Evolutionary conservation across 2,113 vertebrate genomes (phyloP), one percentile per base, ranked within the genome.

Genomic region (Dryoscopus gambensis): DNA sequence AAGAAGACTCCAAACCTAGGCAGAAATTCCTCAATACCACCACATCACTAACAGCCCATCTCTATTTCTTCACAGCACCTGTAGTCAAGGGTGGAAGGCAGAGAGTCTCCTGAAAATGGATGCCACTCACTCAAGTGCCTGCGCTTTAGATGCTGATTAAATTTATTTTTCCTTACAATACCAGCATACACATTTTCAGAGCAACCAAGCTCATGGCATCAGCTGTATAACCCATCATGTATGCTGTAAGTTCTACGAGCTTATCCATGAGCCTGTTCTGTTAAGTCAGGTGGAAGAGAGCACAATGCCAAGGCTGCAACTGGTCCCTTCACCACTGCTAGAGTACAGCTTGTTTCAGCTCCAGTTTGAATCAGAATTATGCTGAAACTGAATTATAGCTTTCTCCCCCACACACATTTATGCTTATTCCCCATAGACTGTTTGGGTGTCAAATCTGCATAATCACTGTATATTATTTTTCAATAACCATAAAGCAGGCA

Each of bases 381-480:
- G 55, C 79, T 86, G 82, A 86, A 95, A 77, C 67, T 95, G 92
- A 95, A 78, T 96, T 94, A 96, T 57, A 60, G 88, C 83, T 52
- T 92, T 90, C 76, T 95, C 85, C 68, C 63, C 7, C 55, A 71
- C 37, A 65, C 59, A 55, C 79, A 68, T 84, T 93, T 88, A 77
- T 75, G 83, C 39, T 56, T 86, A 94, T 94, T 96, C 94, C 87
- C 94, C 68, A 70, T 2, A 84, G 95, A 93, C 95, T 84, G 85
- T 88, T 92, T 94, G 79, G 95, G 93, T 96, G 92, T 90, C 92
- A 94, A 92, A 96, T 94, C 93, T 96, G 90, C 95, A 96, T 96
- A 96, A 97, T 95, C 85, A 81, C 88, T 75, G 83, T 92, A 90
- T 94, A 90, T 96, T 96, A 96, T 94, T 97, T 97, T 96, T 96